Base-by-base conservation (phyloP, 2,888 invertebrate genomes). In the Pandemis heparana region DNA sequence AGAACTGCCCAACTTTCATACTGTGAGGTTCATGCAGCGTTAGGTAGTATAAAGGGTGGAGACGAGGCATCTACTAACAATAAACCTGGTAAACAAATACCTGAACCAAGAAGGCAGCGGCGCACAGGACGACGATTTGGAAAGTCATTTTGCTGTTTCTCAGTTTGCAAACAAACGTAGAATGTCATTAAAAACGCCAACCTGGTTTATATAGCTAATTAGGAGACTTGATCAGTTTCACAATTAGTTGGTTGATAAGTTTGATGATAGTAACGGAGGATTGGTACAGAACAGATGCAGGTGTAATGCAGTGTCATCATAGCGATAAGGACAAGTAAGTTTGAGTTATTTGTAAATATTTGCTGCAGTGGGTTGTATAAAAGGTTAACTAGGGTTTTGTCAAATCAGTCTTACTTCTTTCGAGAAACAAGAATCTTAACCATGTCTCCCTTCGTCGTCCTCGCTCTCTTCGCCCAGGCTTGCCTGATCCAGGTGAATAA, bases 401-500 rank as follows among this genome's bases (percentile, higher is more conserved):
- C 18, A 6, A 32, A 51, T 65, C 39, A 71, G 18, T 66, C 59
- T 51, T 1, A 65, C 48, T 66, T 12, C 65, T 46, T 16, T 41
- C 18, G 56, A 59, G 56, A 18, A 41, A 43, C 43, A 66, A 53
- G 60, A 46, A 48, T 3, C n/a, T 41, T 59, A 14, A 69, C 16
- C 18, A 68, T 73, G 73, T 73, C 73, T 69, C 63, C 73, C 9
- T 63, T 64, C 12, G 12, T 16, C 5, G 59, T 69, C 1, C 9
- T 73, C 0, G 68, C 48, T 41, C 56, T 73, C 43, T 64, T 62
- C 64, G 48, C 39, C 8, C 68, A 73, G 64, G 16, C 59, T 46
- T 73, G 68, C 32, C 14, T 73, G 18, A 63, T 73, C 16, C 73
- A 73, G 73, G 73, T 73, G 59, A 64, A 56, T 41, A 32, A 1